Base-by-base conservation (phyloP, 64 coral and sea anemone species). In the Porites australiensis region DNA sequence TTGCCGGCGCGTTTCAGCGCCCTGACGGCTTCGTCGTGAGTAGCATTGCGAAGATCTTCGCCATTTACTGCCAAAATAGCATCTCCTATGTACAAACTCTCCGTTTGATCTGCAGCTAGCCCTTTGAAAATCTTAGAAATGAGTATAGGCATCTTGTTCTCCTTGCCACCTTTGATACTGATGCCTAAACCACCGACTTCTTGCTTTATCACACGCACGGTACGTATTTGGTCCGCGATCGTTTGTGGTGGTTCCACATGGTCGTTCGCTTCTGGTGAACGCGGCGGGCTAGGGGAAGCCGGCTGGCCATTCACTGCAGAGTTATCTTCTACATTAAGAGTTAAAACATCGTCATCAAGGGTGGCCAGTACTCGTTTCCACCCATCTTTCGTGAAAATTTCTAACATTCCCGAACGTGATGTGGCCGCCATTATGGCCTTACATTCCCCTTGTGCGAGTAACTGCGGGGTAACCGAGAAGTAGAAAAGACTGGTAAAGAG, bases 41-140 rank as follows among this genome's bases (percentile, higher is more conserved):
- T 99, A 9, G 98, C 98, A 66, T 96, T 96, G 83, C 98, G 82
- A 3, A 99, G 88, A 89, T 99, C 98, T 94, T 99, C 98, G 69
- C 94, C 94, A 74, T 99, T 99, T 69, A 99, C 98, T 21, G 98
- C 98, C 68, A 99, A 88, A 91, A 99, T 99, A 51, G 98, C 98
- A 60, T 99, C 98, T 14, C 98, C 98, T 63, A 99, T 96, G 64
- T 94, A 99, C 50, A 99, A 86, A 64, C 94, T 92, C 76, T 99
- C 98, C 44, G 98, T 99, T 79, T 99, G 98, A 89, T 99, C 98
- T 6, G 98, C 98, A 58, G 98, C 98, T 86, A 99, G 85, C 14
- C 98, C 98, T 72, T 99, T 99, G 68, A 99, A 99, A 86, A 99
- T 99, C 77, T 99, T 99, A 44, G 98, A 99, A 12, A 99, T 99